These are phyloP conservation scores for Rhinophrynus dorsalis DNA, from an alignment of 2,797 vertebrate species.

Conservation along the genomic window DNA sequence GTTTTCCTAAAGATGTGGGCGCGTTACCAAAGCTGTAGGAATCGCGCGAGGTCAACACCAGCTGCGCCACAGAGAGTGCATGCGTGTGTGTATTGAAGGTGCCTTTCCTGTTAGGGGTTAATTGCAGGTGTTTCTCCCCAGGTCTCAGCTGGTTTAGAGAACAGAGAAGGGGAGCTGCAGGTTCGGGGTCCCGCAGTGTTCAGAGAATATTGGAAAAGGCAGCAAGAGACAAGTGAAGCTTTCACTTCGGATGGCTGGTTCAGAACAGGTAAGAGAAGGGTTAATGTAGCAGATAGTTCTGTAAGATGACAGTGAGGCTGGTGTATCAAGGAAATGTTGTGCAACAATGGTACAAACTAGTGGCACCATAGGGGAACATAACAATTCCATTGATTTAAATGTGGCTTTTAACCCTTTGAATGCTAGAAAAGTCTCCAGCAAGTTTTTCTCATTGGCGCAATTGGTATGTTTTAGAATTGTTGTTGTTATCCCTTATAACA, in stretches of 20 bases:
- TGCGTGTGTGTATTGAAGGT: not conserved
- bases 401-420: too few species aligned
- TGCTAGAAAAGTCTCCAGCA: too few species aligned
- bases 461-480: too few species aligned
- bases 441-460: too few species aligned
- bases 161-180: constrained; percentile 86
- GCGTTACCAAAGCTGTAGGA: not conserved
- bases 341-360: too few species aligned
- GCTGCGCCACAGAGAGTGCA: not conserved
- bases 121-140: constrained; percentile 52
- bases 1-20: constrained; percentile 30
- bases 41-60: constrained; percentile 27
- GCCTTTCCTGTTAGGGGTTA: not conserved
- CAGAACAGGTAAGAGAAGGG: constrained; percentile 80
- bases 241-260: constrained; percentile 91
- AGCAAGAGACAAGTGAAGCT: constrained; percentile 74
- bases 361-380: too few species aligned
- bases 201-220: constrained; percentile 88
- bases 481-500: too few species aligned
- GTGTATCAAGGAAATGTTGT: too few species aligned
- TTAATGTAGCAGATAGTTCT: too few species aligned
- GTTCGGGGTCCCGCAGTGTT: constrained; percentile 86
- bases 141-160: constrained; percentile 80
- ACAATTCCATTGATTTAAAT: too few species aligned
- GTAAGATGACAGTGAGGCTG: too few species aligned